phyloP scores from a whole-genome alignment of 2,888 invertebrate genomes.

The Dasypolia templi region DNA sequence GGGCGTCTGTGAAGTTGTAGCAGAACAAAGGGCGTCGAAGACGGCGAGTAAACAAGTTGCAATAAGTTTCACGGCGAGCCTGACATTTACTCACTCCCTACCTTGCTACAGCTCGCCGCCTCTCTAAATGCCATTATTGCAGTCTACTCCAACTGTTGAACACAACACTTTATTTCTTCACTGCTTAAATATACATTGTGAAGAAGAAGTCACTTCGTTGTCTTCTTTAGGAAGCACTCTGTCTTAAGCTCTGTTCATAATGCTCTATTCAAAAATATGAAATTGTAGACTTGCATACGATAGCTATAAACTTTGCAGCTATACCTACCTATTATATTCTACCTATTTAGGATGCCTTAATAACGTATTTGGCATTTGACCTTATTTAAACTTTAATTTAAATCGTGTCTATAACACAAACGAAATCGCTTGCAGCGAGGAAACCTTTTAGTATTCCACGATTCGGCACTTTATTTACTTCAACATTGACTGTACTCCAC shows the following conservation, averaged over 20 bases:
- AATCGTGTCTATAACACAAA: constrained; percentile 30
- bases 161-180: constrained; percentile 49
- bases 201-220: constrained; percentile 53
- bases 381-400: constrained; percentile 28
- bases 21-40: constrained; percentile 84
- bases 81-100: constrained; percentile 76
- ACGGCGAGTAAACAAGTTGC: constrained; percentile 87
- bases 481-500: constrained; percentile 42
- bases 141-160: constrained; percentile 72
- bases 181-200: constrained; percentile 57
- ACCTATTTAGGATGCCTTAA: background rate
- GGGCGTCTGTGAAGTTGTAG: constrained; percentile 83
- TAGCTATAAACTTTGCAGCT: background rate
- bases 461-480: constrained; percentile 48
- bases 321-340: background rate
- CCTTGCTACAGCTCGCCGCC: constrained; percentile 66
- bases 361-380: constrained; percentile 1
- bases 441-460: constrained; percentile 45
- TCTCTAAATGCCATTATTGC: constrained; percentile 80
- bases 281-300: background rate
- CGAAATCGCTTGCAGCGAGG: constrained; percentile 33
- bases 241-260: constrained; percentile 24
- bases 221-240: constrained; percentile 37
- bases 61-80: constrained; percentile 82
- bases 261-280: constrained; percentile 6